A percentile compares a stretch with the other conserved stretches of the same genome.
phyloP scores from a whole-genome alignment of 2,888 invertebrate species.

The Gerosis bhagava region DNA sequence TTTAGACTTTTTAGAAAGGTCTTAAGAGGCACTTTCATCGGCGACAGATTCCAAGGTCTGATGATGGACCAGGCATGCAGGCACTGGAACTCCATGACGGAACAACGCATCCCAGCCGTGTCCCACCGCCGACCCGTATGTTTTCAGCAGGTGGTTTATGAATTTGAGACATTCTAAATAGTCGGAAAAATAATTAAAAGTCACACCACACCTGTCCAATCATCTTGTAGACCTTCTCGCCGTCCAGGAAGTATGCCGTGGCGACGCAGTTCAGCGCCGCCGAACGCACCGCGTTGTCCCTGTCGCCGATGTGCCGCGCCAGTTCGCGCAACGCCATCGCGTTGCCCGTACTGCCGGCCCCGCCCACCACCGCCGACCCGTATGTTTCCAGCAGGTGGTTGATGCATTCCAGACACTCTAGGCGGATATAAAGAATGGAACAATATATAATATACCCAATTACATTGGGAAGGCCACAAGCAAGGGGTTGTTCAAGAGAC shows the following conservation, averaged over 20 bases:
- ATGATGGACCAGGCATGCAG: too few relatives aligned
- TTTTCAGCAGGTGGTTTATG: constrained; percentile 92
- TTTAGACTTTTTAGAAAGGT: too few relatives aligned
- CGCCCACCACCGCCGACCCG: constrained; percentile 92
- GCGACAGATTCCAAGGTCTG: too few relatives aligned
- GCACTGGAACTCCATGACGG: too few relatives aligned
- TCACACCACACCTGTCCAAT: constrained; percentile 91
- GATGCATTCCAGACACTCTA: constrained; percentile 96
- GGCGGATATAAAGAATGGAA: too few relatives aligned
- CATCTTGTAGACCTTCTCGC: constrained; percentile 95
- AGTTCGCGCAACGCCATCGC: constrained; percentile 93
- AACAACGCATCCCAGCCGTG: too few relatives aligned
- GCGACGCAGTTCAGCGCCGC: constrained; percentile 97
- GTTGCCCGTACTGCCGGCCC: constrained; percentile 87
- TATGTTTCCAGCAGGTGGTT: constrained; percentile 92
- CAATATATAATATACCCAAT: too few relatives aligned
- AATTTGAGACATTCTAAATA: constrained; percentile 96
- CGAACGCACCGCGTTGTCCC: constrained; percentile 97
- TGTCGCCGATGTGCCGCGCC: constrained; percentile 96
- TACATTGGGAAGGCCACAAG: too few relatives aligned
- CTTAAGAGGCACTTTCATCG: too few relatives aligned
- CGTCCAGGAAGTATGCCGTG: constrained; percentile 94
- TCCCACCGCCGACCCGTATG: constrained; percentile 92
- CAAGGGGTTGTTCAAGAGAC: too few relatives aligned
- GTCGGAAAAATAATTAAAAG: too few relatives aligned